Percentiles rank a stretch among this genome's conserved stretches.
These are phyloP conservation scores for Eudasyphora cyanicolor DNA, from an alignment of 2,888 invertebrate species.

Conservation along the genomic window DNA sequence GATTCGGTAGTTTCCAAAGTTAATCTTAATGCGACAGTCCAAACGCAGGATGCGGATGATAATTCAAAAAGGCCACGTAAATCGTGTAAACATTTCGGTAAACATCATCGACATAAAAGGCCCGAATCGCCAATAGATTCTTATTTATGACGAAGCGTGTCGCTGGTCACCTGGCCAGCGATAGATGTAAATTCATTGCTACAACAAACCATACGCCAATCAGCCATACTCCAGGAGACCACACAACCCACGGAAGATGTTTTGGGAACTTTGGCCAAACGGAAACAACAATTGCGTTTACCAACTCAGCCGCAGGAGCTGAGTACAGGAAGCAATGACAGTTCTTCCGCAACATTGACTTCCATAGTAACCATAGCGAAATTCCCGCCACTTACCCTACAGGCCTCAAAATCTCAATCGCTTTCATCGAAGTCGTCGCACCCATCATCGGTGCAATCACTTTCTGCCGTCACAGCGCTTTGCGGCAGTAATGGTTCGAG, in stretches of 20 bases:
- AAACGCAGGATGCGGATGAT: conserved; percentile 35
- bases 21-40: conserved; percentile 17
- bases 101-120: conserved; percentile 76
- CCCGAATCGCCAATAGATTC: conserved; percentile 72
- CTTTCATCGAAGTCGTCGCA: conserved; percentile 57
- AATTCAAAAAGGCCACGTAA: conserved; percentile 44
- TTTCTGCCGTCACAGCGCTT: conserved; percentile 69
- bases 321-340: conserved; percentile 75
- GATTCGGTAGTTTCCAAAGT: conserved; percentile 38
- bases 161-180: conserved; percentile 81
- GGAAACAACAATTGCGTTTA: conserved; percentile 21
- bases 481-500: conserved; percentile 71
- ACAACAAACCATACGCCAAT: conserved; percentile 79
- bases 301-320: conserved; percentile 45
- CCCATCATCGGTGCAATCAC: conserved; percentile 68
- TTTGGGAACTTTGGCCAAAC: conserved; percentile 1
- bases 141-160: conserved; percentile 80
- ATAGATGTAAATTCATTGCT: conserved; percentile 79
- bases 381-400: conserved; percentile 70
- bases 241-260: conserved; percentile 48
- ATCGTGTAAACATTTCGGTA: conserved; percentile 73
- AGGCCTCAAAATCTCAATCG: conserved; percentile 55
- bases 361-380: conserved; percentile 75
- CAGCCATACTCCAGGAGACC: conserved; percentile 77
- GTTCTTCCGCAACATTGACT: conserved; percentile 77